Conservation (phyloP, 2,113 vertebrate genomes). For the Neolamprologus toae region DNA sequence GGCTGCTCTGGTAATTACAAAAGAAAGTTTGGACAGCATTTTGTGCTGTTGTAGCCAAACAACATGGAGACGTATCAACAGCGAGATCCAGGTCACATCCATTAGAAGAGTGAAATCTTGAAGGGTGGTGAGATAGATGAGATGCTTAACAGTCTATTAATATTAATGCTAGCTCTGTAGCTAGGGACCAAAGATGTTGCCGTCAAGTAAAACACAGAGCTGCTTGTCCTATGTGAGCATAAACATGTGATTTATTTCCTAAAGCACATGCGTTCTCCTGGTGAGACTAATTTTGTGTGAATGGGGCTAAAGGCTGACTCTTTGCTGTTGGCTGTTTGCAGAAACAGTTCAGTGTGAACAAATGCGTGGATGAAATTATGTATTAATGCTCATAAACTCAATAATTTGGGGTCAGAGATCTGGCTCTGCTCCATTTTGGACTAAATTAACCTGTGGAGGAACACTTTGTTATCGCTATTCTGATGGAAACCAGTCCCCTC, state of each 20-base stretch:
- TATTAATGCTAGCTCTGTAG: not conserved
- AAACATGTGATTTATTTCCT: not conserved
- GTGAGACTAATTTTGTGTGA: not conserved
- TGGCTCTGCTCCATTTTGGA: not conserved
- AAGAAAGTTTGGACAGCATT: not conserved
- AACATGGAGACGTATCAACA: not conserved
- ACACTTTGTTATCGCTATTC: not conserved
- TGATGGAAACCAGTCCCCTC: not conserved
- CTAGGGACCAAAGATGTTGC: not conserved
- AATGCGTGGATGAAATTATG: not conserved
- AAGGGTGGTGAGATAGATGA: not conserved
- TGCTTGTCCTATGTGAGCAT: not conserved
- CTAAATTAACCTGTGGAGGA: not conserved
- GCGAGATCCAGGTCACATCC: not conserved
- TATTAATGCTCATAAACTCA: not conserved
- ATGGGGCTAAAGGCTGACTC: not conserved
- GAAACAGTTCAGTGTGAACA: not conserved
- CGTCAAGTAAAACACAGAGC: not conserved
- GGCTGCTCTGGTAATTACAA: not conserved
- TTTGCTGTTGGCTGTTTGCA: not conserved
- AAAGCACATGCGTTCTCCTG: not conserved
- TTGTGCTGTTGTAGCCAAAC: not conserved
- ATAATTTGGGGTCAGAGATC: not conserved
- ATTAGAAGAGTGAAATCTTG: not conserved
- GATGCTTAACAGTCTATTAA: not conserved